Evolutionary conservation across 1,140 invertebrate species (phyloP), one percentile per base, ranked within the genome.

Genomic region (Musca domestica): DNA sequence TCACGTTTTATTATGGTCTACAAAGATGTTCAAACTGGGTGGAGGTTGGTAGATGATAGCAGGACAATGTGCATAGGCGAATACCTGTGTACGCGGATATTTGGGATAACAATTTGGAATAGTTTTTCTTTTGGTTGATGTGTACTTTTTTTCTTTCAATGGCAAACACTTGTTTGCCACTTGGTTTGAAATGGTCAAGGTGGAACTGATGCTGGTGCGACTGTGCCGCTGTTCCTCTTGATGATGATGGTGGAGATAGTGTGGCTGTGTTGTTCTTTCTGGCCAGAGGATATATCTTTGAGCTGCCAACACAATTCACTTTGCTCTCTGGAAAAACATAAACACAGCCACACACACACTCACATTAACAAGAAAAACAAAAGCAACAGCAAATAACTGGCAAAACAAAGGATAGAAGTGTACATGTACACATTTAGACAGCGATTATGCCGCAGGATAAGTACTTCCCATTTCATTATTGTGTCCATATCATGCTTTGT

Each of bases 401-500:
- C 27, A 30, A 30, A 41, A 41, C 34, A 41, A 41, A 41, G 34
- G 34, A 41, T 51, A 9, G 20, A 51, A 51, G 48, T 22, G 48
- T 22, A 56, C 52, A 56, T 56, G 52, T 3, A 56, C 23, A 56
- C 12, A 25, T 61, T 14, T 27, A 25, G 56, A 34, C 23, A 22
- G 34, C 56, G 56, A 61, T 61, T 61, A 61, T 20, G 56, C 56
- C 56, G n/a, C n/a, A 61, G 56, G 56, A 61, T 61, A 61, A 61
- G 23, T 61, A 61, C 56, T 61, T 61, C 56, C 56, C 56, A 61
- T 61, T 61, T 30, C 56, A 61, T 61, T 61, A 61, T 61, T 61
- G 56, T 61, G 56, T 61, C 56, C 56, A 61, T 61, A 61, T 61
- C 27, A n/a, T 61, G 34, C 34, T 61, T 27, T 61, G 56, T 30